A percentile compares a stretch with the other conserved stretches of the same genome.
These are phyloP conservation scores for Catalaphyllia jardinei DNA, from an alignment of 64 coral and sea anemone genomes.

Conservation along the genomic window DNA sequence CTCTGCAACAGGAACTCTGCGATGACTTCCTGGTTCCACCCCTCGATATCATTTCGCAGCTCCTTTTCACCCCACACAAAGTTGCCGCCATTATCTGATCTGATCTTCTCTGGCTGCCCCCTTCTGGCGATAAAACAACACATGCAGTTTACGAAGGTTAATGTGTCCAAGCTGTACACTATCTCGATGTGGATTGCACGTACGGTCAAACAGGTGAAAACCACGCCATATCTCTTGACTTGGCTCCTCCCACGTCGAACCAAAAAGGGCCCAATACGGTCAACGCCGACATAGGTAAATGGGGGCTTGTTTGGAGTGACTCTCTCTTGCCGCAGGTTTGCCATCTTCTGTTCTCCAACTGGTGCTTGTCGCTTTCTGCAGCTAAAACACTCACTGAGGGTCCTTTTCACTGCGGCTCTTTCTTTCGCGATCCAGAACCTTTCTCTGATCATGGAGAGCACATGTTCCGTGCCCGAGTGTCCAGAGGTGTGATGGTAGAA, in stretches of 20 bases:
- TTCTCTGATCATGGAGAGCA: constrained; percentile 49
- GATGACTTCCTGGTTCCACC: constrained; percentile 22
- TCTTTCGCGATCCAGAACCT: constrained; percentile 26
- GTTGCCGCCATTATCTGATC: constrained; percentile 34
- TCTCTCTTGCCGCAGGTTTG: constrained; percentile 33
- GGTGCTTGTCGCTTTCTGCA: constrained; percentile 41
- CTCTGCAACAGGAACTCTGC: constrained; percentile 16
- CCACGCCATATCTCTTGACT: constrained; percentile 38
- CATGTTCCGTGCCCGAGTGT: constrained; percentile 51
- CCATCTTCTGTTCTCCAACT: constrained; percentile 49
- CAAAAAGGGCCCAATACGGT: constrained; percentile 41
- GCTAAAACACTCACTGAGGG: constrained; percentile 25
- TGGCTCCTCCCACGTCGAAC: constrained; percentile 43
- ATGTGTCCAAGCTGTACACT: constrained; percentile 37
- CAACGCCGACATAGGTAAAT: constrained; percentile 37
- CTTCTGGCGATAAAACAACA: constrained; percentile 21
- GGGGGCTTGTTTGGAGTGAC: constrained; percentile 23
- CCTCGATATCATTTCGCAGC: background rate
- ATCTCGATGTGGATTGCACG: constrained; percentile 58
- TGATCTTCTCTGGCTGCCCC: constrained; percentile 11
- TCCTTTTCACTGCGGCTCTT: constrained; percentile 30
- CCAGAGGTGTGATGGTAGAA: constrained; percentile 28
- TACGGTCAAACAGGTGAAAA: constrained; percentile 37
- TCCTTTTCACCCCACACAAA: background rate
- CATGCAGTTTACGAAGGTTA: constrained; percentile 33